Percentiles rank a stretch among this genome's conserved stretches.
phyloP scores from a whole-genome alignment of 1,140 invertebrate species.

The Berghia stephanieae region DNA sequence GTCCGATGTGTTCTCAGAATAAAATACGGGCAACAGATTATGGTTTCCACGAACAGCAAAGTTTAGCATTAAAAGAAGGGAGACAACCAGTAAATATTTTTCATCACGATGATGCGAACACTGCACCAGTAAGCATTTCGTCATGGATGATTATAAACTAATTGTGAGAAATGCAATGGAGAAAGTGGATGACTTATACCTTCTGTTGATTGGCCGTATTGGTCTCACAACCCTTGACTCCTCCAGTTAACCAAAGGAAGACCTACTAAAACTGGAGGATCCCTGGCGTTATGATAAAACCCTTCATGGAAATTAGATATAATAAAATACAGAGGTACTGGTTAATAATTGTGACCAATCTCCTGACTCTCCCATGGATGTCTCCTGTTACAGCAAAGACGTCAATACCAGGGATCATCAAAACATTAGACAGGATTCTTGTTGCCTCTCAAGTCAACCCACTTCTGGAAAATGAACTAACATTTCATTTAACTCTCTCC shows the following conservation, averaged over 20 bases:
- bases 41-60: not conserved
- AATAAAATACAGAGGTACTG: too few species aligned
- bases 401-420: slow-evolving; percentile 37
- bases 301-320: too few species aligned
- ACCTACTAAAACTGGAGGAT: too few species aligned
- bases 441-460: slow-evolving; percentile 46
- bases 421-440: not conserved
- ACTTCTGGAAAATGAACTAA: slow-evolving; percentile 30
- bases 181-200: too few species aligned
- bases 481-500: not conserved
- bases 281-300: too few species aligned
- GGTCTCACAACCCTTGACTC: too few species aligned
- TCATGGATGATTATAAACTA: slow-evolving; percentile 91
- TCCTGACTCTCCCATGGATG: slow-evolving; percentile 40
- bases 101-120: slow-evolving; percentile 98
- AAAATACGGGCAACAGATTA: slow-evolving; percentile 7
- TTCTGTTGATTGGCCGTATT: too few species aligned
- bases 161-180: too few species aligned
- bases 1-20: slow-evolving; percentile 30
- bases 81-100: slow-evolving; percentile 85
- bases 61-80: slow-evolving; percentile 65
- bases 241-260: too few species aligned
- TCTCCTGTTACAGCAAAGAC: slow-evolving; percentile 41
- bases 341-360: slow-evolving; percentile 47
- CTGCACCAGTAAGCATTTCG: slow-evolving; percentile 88